These are phyloP conservation scores for Bimastos eiseni DNA, from an alignment of 2,888 invertebrate species.

Conservation along the genomic window DNA sequence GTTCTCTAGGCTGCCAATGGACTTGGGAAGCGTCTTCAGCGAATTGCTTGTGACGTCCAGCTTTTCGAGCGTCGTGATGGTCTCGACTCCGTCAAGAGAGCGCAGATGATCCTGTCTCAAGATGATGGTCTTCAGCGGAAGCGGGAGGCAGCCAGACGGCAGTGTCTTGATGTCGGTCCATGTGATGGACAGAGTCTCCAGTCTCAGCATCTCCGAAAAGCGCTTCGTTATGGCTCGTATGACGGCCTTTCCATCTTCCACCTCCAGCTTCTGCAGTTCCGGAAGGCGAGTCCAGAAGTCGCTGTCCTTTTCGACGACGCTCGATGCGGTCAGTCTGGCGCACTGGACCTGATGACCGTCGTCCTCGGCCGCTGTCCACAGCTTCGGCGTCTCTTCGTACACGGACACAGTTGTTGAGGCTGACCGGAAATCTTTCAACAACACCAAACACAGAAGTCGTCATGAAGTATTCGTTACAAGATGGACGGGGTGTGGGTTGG, in stretches of 20 bases:
- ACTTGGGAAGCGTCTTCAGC: not conserved
- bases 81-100: not conserved
- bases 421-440: not conserved
- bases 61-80: not conserved
- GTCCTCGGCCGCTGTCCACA: not conserved
- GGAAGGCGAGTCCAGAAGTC: conserved; percentile 10
- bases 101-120: not conserved
- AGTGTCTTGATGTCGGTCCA: not conserved
- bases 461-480: not conserved
- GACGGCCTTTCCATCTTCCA: not conserved
- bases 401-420: not conserved
- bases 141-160: not conserved
- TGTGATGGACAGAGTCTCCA: not conserved
- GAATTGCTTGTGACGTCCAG: not conserved
- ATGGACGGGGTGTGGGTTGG: too few species aligned
- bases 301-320: conserved; percentile 9
- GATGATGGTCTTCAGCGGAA: not conserved
- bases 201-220: not conserved
- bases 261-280: conserved; percentile 15
- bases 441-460: not conserved
- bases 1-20: not conserved
- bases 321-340: conserved; percentile 15
- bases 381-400: conserved; percentile 7
- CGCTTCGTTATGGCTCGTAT: not conserved
- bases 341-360: conserved; percentile 14